A percentile compares a stretch with the other conserved stretches of the same genome.
Conservation (phyloP, 1,140 invertebrate genomes). For the Drosophila rufa region DNA sequence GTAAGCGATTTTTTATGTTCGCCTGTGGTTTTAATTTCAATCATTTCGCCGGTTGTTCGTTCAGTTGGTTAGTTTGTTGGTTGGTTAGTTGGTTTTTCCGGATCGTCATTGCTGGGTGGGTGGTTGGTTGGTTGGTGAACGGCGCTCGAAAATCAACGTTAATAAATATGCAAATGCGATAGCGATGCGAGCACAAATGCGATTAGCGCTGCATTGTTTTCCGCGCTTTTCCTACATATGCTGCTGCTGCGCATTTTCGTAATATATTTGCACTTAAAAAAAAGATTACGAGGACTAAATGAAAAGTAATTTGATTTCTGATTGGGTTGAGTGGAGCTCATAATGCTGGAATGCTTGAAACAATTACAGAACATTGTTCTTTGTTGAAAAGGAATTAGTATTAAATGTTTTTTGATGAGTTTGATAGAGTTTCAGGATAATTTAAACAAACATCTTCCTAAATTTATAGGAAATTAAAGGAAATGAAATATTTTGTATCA, state of each 20-base stretch:
- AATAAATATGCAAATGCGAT: constrained; percentile 78
- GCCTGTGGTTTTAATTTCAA: constrained; percentile 81
- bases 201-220: constrained; percentile 62
- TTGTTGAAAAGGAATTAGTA: no score
- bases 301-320: background rate
- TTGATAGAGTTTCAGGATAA: no score
- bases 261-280: constrained; percentile 1
- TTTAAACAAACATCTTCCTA: no score
- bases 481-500: no score
- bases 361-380: background rate
- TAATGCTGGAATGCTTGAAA: background rate
- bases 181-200: constrained; percentile 52
- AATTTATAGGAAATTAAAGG: no score
- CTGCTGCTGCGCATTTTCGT: background rate
- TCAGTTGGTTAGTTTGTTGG: constrained; percentile 48
- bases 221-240: constrained; percentile 34
- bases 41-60: constrained; percentile 65
- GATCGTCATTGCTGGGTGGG: constrained; percentile 7
- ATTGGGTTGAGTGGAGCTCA: background rate
- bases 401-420: no score
- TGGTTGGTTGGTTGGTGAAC: constrained; percentile 1
- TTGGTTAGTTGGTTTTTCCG: constrained; percentile 40
- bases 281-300: no score
- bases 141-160: constrained; percentile 67
- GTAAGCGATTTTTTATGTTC: constrained; percentile 82